Percentiles rank a stretch among this genome's conserved stretches.
Evolutionary conservation across 2,797 vertebrate species (phyloP).

Genomic region (Smutsia temminckii): DNA sequence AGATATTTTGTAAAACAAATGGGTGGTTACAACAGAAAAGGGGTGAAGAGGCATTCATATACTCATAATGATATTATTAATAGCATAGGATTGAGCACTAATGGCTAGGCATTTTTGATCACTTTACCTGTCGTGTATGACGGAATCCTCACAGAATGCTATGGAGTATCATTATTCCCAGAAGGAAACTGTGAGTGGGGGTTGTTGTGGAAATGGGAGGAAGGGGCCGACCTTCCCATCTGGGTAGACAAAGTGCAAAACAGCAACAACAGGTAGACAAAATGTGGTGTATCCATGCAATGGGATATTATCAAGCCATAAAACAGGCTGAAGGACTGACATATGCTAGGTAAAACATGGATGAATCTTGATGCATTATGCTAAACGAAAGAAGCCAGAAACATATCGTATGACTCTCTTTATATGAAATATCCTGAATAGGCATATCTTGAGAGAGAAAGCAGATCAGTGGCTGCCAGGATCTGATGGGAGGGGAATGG

Average conservation of each 20-base stretch:
- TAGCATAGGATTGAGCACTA: too few species aligned
- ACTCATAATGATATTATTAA: not conserved
- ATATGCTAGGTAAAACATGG: fast-evolving
- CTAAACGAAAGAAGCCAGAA: not conserved
- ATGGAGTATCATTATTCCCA: not conserved
- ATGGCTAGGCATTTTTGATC: not conserved
- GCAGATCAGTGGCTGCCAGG: not conserved
- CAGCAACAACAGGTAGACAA: not conserved
- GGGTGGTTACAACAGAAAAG: not conserved
- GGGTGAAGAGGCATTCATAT: not conserved
- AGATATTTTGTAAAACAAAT: not conserved
- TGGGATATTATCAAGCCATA: not conserved
- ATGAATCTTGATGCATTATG: not conserved
- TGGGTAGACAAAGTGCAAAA: not conserved
- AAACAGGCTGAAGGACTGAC: not conserved
- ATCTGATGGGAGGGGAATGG: fast-evolving
- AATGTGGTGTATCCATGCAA: not conserved
- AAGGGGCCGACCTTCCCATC: not conserved
- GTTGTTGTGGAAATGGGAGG: not conserved
- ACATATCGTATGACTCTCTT: not conserved
- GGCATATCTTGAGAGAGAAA: not conserved
- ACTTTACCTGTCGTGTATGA: not conserved
- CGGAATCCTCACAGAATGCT: not conserved
- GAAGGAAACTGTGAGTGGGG: not conserved
- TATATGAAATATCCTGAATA: not conserved